These are phyloP conservation scores for Pterocles gutturalis DNA, from an alignment of 2,113 vertebrate genomes.

Conservation along the genomic window DNA sequence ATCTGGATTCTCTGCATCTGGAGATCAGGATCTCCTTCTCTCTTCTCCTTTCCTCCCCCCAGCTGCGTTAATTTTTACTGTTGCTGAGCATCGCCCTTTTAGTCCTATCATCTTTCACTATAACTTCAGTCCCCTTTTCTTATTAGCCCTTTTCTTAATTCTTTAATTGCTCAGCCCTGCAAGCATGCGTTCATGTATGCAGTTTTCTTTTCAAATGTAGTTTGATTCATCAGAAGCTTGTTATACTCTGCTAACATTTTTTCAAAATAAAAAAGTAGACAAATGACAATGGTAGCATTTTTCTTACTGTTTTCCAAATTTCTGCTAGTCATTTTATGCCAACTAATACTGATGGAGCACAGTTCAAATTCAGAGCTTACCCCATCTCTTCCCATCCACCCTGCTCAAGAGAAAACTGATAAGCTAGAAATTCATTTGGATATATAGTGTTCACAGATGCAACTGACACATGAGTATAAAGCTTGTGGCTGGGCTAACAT, in stretches of 20 bases:
- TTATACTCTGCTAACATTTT: neutral
- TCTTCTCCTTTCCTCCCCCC: constrained; percentile 1
- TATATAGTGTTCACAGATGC: neutral
- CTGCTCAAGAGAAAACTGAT: neutral
- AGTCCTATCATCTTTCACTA: neutral
- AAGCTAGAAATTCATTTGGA: neutral
- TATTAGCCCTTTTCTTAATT: neutral
- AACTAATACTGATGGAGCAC: neutral
- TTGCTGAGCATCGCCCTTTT: neutral
- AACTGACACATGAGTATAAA: neutral
- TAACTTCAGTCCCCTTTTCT: neutral
- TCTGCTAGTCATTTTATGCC: neutral
- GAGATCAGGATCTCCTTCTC: constrained; percentile 22
- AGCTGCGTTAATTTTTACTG: constrained; percentile 30
- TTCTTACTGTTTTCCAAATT: neutral
- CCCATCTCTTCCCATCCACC: neutral
- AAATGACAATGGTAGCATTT: neutral
- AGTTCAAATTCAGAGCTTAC: neutral
- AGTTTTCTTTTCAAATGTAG: neutral
- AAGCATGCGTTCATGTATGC: neutral
- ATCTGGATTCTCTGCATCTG: constrained; percentile 42
- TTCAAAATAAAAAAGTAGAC: neutral
- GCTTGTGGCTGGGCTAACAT: neutral
- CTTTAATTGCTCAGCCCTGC: neutral
- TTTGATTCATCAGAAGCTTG: neutral